Percentiles rank a stretch among this genome's conserved stretches.
Evolutionary conservation across 2,888 invertebrate species (phyloP).

Genomic region (Callimorpha dominula): DNA sequence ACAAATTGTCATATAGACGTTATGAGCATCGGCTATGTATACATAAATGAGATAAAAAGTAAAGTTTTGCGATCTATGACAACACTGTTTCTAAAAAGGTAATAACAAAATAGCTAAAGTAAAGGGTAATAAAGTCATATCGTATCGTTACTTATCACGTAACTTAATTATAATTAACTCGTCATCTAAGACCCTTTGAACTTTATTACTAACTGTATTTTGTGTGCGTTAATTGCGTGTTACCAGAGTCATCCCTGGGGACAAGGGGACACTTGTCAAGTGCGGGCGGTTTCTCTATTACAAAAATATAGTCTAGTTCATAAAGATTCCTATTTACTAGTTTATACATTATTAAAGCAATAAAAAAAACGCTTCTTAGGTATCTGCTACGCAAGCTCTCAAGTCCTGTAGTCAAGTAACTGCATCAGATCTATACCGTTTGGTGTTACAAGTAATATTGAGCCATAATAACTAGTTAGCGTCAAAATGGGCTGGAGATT

Average conservation of each 20-base stretch:
- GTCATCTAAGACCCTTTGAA: not conserved
- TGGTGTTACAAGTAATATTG: not conserved
- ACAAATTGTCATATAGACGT: not conserved
- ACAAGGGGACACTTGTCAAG: not conserved
- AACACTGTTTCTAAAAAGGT: not conserved
- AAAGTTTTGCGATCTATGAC: not conserved
- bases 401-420: not conserved
- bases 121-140: not conserved
- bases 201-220: not conserved
- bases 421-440: not conserved
- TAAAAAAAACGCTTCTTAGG: not conserved
- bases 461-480: not conserved
- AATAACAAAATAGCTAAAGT: not conserved
- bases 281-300: not conserved
- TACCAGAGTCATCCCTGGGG: not conserved
- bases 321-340: not conserved
- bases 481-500: not conserved
- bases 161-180: constrained; percentile 4
- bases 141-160: not conserved
- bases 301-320: not conserved
- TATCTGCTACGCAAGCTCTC: not conserved
- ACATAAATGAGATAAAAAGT: not conserved
- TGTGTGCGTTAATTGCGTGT: not conserved
- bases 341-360: not conserved
- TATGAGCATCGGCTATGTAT: not conserved